A percentile compares a stretch with the other conserved stretches of the same genome.
Evolutionary conservation across 2,113 vertebrate species (phyloP).

Genomic region (Archocentrus centrarchus): DNA sequence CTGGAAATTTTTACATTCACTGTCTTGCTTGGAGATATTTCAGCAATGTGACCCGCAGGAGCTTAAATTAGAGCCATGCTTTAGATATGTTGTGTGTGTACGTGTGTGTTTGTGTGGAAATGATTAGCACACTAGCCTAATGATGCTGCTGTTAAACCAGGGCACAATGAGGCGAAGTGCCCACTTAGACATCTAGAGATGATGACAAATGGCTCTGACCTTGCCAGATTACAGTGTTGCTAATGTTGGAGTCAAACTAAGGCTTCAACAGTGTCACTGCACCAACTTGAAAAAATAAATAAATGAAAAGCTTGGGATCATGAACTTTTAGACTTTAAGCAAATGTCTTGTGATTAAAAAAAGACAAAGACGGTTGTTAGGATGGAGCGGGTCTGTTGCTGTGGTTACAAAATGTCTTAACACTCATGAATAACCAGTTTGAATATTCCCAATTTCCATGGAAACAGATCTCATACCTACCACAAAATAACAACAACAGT

Average conservation of each 20-base stretch:
- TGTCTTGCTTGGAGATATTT: background rate
- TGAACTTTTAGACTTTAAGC: background rate
- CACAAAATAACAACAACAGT: conserved; percentile 4
- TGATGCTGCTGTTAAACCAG: conserved; percentile 30
- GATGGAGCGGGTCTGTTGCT: background rate
- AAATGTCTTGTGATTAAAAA: background rate
- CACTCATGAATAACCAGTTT: conserved; percentile 45
- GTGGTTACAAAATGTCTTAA: conserved; percentile 12
- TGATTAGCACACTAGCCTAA: conserved; percentile 31
- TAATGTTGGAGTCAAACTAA: background rate
- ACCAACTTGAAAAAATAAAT: background rate
- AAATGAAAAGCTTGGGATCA: background rate
- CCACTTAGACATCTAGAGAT: conserved; percentile 39
- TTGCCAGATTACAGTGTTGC: background rate
- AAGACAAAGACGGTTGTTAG: background rate
- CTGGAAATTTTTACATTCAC: background rate
- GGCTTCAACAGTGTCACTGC: background rate
- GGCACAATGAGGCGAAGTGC: conserved; percentile 38
- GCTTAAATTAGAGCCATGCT: background rate
- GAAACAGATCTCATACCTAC: conserved; percentile 45
- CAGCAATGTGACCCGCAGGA: background rate
- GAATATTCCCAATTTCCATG: conserved; percentile 58
- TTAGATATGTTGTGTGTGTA: background rate
- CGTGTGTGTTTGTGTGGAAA: conserved; percentile 2
- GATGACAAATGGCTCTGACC: conserved; percentile 53